A percentile compares a stretch with the other conserved stretches of the same genome.
Conservation (phyloP, 2,797 vertebrate genomes). For the Pipistrellus pipistrellus region DNA sequence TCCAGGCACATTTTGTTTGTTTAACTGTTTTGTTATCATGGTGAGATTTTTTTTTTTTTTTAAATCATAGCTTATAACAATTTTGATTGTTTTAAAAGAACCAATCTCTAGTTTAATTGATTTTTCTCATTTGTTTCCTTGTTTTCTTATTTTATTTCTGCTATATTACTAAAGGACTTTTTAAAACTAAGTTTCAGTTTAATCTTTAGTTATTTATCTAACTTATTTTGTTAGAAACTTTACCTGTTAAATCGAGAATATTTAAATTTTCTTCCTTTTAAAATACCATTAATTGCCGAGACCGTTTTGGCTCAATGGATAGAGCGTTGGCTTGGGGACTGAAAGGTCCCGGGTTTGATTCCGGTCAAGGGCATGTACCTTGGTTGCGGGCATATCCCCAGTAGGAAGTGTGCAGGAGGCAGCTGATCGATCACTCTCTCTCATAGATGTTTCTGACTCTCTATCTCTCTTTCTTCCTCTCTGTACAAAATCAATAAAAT, state of each 20-base stretch:
- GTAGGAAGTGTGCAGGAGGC: too few relatives aligned
- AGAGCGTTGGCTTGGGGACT: too few relatives aligned
- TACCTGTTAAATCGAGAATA: neutral
- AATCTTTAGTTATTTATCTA: neutral
- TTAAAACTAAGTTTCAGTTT: neutral
- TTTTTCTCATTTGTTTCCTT: neutral
- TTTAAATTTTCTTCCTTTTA: neutral
- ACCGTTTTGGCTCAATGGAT: too few relatives aligned
- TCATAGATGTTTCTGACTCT: too few relatives aligned
- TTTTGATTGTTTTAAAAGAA: slow-evolving; percentile 36
- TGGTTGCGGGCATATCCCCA: too few relatives aligned
- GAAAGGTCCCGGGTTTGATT: too few relatives aligned
- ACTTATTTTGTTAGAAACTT: neutral
- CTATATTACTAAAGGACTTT: neutral
- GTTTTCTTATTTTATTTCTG: neutral
- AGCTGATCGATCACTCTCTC: too few relatives aligned
- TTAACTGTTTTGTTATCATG: neutral
- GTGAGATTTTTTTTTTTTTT: neutral
- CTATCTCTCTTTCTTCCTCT: too few relatives aligned
- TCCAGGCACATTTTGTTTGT: neutral
- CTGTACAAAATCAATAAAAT: too few relatives aligned
- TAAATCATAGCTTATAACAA: neutral
- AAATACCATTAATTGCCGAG: too few relatives aligned
- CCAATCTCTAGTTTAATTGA: neutral
- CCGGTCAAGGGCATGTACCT: too few relatives aligned